Evolutionary conservation across 2,888 invertebrate species (phyloP).

Genomic region (Matsumyia berberina): DNA sequence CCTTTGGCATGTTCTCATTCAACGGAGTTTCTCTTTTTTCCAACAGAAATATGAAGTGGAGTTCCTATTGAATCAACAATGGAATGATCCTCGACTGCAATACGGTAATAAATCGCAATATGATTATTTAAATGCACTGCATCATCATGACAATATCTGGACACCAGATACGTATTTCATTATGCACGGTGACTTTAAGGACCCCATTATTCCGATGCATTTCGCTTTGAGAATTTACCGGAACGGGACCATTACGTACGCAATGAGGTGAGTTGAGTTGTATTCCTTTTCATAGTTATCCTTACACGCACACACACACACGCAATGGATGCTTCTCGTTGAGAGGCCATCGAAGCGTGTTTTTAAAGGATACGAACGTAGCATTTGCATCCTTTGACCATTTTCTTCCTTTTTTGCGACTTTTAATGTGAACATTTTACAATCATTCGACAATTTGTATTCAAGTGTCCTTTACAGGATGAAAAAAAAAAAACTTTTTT

Average conservation of each 20-base stretch:
- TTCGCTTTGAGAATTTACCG: slow-evolving; percentile 96
- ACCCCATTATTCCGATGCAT: slow-evolving; percentile 96
- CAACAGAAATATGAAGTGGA: slow-evolving; percentile 97
- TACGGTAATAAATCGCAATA: slow-evolving; percentile 95
- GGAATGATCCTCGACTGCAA: slow-evolving; percentile 95
- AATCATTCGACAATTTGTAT: slow-evolving; percentile 74
- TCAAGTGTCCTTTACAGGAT: slow-evolving; percentile 60
- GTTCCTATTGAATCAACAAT: slow-evolving; percentile 96
- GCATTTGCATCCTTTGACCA: slow-evolving; percentile 66
- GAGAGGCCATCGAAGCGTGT: slow-evolving; percentile 8
- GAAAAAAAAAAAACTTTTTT: slow-evolving; percentile 20
- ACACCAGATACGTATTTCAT: slow-evolving; percentile 97
- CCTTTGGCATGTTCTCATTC: slow-evolving; percentile 14
- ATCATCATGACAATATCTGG: slow-evolving; percentile 96
- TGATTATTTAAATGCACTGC: slow-evolving; percentile 95
- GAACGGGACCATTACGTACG: slow-evolving; percentile 96
- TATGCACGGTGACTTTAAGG: slow-evolving; percentile 98
- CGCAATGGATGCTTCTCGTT: not conserved
- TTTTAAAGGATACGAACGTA: slow-evolving; percentile 22
- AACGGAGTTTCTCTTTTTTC: not conserved
- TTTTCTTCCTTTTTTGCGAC: slow-evolving; percentile 37
- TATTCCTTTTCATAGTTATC: not conserved
- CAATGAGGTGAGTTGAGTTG: slow-evolving; percentile 89
- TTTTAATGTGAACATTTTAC: slow-evolving; percentile 70
- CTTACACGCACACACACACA: not conserved